phyloP scores from a whole-genome alignment of 2,113 vertebrate species.

The Tiliqua scincoides region DNA sequence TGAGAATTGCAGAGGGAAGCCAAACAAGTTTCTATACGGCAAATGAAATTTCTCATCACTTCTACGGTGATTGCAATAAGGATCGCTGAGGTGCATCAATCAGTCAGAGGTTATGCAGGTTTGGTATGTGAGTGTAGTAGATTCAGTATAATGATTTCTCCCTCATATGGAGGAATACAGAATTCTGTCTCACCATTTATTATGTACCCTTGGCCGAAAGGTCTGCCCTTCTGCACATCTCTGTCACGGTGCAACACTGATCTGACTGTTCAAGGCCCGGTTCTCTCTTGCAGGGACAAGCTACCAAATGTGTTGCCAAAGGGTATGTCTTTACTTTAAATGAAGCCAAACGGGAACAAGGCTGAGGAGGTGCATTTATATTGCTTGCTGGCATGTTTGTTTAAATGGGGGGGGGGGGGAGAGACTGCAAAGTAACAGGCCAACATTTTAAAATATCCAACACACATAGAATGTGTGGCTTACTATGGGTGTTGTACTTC shows the following conservation, averaged over 20 bases:
- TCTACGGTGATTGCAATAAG: no score
- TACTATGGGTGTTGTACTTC: conserved; percentile 4
- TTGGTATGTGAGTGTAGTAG: neutral
- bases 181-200: neutral
- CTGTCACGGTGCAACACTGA: fast-evolving
- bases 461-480: neutral
- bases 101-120: neutral
- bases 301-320: neutral
- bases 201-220: neutral
- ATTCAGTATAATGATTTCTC: neutral
- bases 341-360: neutral
- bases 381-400: neutral
- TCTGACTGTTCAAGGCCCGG: neutral
- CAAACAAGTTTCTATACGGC: no score
- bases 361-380: neutral
- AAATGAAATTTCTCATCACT: no score
- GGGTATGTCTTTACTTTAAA: neutral
- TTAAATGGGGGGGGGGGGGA: no score
- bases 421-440: no score
- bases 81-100: neutral
- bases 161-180: neutral
- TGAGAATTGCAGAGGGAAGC: no score
- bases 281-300: neutral
- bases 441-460: no score
- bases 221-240: neutral